Base-by-base conservation (phyloP, 1,140 invertebrate species). In the Tyrophagus putrescentiae region DNA sequence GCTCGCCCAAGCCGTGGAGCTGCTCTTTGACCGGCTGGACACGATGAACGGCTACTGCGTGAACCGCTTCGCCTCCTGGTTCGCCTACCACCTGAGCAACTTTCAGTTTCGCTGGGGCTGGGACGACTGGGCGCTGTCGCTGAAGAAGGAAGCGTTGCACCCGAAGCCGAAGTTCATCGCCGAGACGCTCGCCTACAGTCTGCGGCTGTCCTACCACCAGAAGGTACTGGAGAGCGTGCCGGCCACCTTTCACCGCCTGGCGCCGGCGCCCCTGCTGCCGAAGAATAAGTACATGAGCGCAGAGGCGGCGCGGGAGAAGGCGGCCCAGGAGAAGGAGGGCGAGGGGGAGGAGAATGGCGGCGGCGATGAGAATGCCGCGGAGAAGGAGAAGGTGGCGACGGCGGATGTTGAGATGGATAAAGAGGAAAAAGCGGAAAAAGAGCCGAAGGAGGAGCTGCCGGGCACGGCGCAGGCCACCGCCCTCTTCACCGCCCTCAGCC, bases 101-200 rank as follows among this genome's bases (percentile, higher is more conserved):
- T 98, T 98, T 69, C 92, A 98, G 73, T 98, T 95, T 69, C 82
- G 90, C 54, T 99, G 95, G 94, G 91, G 86, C 1, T 99, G 96
- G 96, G 87, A 92, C 66, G 89, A 93, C 67, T 94, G 90, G 88
- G 84, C 85, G 67, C 80, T 79, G 42, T 87, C 84, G 67, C 73
- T 89, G 27, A 79, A 83, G 66, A 73, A 89, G n/a, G 90, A 96
- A 71, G 69, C 77, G 13, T 87, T 94, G 66, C 85, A 92, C 73
- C 92, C 94, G 0, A 85, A 91, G 68, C 86, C 89, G n/a, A 89
- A 93, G 70, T 98, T 98, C 71, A 84, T 98, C 48, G 77, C 81
- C 66, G 95, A 98, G 77, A 86, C 91, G 9, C 77, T 98, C 18
- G 78, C 83, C 4, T 94, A 92, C 72, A 85, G 84, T 69, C 74